Evolutionary conservation across 2,113 vertebrate genomes (phyloP).

Genomic region (Mystacornis crossleyi): DNA sequence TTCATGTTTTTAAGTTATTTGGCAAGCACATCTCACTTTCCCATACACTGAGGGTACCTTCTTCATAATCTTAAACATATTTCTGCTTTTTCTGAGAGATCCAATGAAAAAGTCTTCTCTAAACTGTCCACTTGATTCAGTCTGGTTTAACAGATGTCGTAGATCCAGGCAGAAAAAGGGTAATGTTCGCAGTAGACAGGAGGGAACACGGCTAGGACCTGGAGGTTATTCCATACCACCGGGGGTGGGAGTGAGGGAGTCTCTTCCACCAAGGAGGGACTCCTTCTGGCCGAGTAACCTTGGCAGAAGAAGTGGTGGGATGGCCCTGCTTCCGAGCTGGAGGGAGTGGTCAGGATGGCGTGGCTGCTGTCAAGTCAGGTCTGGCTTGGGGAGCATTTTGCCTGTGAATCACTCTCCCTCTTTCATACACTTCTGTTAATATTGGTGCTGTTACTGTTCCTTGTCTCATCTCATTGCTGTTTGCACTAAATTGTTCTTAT

Average conservation of each 20-base stretch:
- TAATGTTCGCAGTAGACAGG: neutral
- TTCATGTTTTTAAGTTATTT: neutral
- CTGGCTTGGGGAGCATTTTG: neutral
- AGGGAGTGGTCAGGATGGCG: too few relatives aligned
- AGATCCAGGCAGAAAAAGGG: neutral
- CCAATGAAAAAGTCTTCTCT: neutral
- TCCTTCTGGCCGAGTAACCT: neutral
- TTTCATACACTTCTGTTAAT: fast-evolving
- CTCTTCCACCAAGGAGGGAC: neutral
- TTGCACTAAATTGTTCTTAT: neutral
- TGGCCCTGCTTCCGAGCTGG: neutral
- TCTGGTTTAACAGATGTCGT: neutral
- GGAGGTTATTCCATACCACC: neutral
- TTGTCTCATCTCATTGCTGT: neutral
- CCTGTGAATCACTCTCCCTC: neutral
- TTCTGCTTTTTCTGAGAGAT: neutral
- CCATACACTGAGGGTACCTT: neutral
- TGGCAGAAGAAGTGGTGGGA: neutral
- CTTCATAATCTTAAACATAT: neutral
- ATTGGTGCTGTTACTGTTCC: neutral
- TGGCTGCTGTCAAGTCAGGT: fast-evolving
- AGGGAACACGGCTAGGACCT: neutral
- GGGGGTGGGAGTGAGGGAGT: neutral
- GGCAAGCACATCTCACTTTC: neutral
- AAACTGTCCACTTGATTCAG: neutral